Evolutionary conservation across 2,113 vertebrate genomes (phyloP).

Genomic region (Sceloporus tristichus): DNA sequence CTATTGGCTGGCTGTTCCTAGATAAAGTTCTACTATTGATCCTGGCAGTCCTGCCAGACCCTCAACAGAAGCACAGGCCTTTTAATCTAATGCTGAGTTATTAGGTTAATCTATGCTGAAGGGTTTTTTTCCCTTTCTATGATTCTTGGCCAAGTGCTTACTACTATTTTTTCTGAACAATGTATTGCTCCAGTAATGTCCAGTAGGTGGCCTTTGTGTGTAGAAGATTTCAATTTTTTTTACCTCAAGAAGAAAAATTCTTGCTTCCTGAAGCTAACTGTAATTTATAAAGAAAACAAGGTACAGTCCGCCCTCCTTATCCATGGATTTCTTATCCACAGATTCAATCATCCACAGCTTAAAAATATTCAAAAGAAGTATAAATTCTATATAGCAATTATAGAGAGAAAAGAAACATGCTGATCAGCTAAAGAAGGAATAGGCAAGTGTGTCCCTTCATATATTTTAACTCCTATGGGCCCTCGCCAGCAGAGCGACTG

Average conservation of each 20-base stretch:
- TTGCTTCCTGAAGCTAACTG: not conserved
- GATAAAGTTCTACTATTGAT: not conserved
- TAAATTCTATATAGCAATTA: too few species aligned
- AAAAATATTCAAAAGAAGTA: too few species aligned
- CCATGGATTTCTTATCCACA: too few species aligned
- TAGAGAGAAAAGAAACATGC: not conserved
- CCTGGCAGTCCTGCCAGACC: not conserved
- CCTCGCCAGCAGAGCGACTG: too few species aligned
- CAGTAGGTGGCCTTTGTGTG: not conserved
- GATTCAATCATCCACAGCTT: too few species aligned
- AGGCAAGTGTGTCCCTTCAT: too few species aligned
- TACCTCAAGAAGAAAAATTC: not conserved
- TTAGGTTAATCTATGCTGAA: not conserved
- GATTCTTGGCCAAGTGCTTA: not conserved
- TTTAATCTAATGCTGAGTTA: not conserved
- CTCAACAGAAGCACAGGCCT: not conserved
- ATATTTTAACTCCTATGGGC: too few species aligned
- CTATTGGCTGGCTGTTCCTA: not conserved
- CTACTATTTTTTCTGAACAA: not conserved
- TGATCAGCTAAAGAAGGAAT: not conserved
- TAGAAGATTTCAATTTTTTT: not conserved
- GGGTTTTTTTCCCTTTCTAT: not conserved
- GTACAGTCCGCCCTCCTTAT: too few species aligned
- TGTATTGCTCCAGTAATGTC: not conserved
- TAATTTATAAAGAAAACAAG: not conserved